A percentile compares a stretch with the other conserved stretches of the same genome.
phyloP scores from a whole-genome alignment of 2,113 vertebrate genomes.

The Cryptotis parvus region DNA sequence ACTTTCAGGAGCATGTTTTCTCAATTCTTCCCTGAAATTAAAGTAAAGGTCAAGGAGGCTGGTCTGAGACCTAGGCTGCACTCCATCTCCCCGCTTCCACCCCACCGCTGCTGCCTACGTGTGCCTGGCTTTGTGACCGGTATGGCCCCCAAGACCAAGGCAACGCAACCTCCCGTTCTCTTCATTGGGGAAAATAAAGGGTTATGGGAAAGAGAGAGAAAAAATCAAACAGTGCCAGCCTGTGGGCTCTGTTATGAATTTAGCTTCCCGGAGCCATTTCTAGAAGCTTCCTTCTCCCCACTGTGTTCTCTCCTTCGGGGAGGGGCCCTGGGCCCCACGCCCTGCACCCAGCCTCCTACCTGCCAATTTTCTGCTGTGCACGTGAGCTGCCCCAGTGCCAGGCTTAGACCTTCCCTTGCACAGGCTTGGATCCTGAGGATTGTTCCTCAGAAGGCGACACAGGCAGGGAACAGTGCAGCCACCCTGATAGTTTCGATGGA shows the following conservation, averaged over 20 bases:
- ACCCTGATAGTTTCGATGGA: conserved; percentile 73
- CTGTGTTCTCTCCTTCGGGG: background rate
- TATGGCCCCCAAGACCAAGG: background rate
- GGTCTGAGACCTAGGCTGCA: conserved; percentile 40
- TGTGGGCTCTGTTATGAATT: conserved; percentile 29
- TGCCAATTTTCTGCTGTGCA: background rate
- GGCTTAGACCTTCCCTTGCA: conserved; percentile 1
- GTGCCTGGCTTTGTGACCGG: background rate
- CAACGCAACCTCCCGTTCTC: background rate
- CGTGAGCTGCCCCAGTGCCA: background rate
- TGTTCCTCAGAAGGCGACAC: conserved; percentile 75
- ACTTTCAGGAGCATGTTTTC: conserved; percentile 76
- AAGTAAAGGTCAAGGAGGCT: conserved; percentile 80
- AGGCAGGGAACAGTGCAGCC: conserved; percentile 68
- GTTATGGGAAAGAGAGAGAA: background rate
- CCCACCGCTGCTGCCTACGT: background rate
- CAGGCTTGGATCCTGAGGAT: background rate
- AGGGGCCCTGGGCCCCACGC: background rate
- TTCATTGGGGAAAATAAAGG: background rate
- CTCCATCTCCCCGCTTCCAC: background rate
- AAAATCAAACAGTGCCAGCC: background rate
- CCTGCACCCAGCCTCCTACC: background rate
- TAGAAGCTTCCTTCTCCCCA: background rate
- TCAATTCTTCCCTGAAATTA: conserved; percentile 78
- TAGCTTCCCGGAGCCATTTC: background rate